Evolutionary conservation across 1,140 invertebrate species (phyloP).

Genomic region (Caenorhabditis inopinata): DNA sequence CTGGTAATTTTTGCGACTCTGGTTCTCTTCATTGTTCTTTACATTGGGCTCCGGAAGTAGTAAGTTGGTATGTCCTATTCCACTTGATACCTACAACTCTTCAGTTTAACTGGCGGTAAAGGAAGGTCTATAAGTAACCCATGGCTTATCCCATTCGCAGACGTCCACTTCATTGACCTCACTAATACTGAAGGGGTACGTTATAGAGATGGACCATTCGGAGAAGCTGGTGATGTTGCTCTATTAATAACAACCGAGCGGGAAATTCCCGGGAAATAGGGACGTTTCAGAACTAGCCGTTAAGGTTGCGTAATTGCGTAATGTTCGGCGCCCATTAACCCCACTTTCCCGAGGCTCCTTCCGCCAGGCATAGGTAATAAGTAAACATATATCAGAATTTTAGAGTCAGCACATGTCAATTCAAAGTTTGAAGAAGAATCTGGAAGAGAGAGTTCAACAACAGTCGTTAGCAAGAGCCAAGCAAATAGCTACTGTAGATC

Average conservation of each 20-base stretch:
- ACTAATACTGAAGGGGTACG: not conserved
- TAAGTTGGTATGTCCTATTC: conserved; percentile 1
- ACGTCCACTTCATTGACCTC: not conserved
- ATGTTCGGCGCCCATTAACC: too few relatives aligned
- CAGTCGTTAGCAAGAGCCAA: not conserved
- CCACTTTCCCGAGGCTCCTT: too few relatives aligned
- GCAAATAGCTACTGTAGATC: conserved; percentile 25
- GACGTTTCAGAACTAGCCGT: too few relatives aligned
- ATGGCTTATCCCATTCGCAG: not conserved
- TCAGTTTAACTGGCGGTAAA: not conserved
- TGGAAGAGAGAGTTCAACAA: not conserved
- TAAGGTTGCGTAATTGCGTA: too few relatives aligned
- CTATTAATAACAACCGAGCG: too few relatives aligned
- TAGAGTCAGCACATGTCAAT: conserved; percentile 30
- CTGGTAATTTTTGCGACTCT: not conserved
- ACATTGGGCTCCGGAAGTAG: not conserved
- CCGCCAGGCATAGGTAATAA: too few relatives aligned
- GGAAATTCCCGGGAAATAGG: too few relatives aligned
- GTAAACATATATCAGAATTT: too few relatives aligned
- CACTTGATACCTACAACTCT: not conserved
- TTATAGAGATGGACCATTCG: too few relatives aligned
- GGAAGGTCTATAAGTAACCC: not conserved
- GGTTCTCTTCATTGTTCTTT: not conserved
- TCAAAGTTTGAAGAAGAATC: not conserved
- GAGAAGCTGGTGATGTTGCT: not conserved